Base-by-base conservation (phyloP, 1,140 invertebrate species). In the Eumeta japonica region DNA sequence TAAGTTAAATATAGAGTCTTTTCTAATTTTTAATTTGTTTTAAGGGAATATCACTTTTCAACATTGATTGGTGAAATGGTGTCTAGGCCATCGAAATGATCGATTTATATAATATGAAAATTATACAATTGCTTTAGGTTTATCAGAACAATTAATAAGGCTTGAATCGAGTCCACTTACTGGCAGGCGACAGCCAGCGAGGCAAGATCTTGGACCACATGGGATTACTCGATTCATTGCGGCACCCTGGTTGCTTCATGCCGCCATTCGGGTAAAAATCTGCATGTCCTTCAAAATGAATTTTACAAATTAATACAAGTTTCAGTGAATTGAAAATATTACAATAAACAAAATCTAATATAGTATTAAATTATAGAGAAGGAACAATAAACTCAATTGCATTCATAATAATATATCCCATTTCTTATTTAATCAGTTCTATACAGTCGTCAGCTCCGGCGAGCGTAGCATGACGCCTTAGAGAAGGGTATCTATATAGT, bases 211-310 rank as follows among this genome's bases (percentile, higher is more conserved):
- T 50, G 3, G 58, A 39, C 56, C 70, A 72, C 0, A 68, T 37
- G 0, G 70, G 75, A 2, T 37, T 55, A 4, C 68, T 54, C 16
- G n/a, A n/a, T n/a, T 50, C 43, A 15, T 48, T 62, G 2, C 45
- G 14, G 39, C 80, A 83, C 0, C 80, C 80, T 0, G 79, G 80
- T 46, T 83, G 80, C 31, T 65, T 65, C 62, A 71, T 78, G n/a
- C 81, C 80, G 5, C 84, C 84, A 45, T 87, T 87, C 0, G 83
- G 83, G 52, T 84, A 87, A 61, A 86, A 86, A 51, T 87, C 85
- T 16, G 78, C 72, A 43, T 84, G 74, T 19, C 83, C 84, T 75
- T 41, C 31, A 29, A 38, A n/a, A n/a, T n/a, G n/a, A n/a, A n/a
- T n/a, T n/a, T n/a, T n/a, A n/a, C n/a, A n/a, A 18, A 15, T 10